Evolutionary conservation across 2,888 invertebrate genomes (phyloP), one percentile per base, ranked within the genome.

Genomic region (Watsonalla cultraria): DNA sequence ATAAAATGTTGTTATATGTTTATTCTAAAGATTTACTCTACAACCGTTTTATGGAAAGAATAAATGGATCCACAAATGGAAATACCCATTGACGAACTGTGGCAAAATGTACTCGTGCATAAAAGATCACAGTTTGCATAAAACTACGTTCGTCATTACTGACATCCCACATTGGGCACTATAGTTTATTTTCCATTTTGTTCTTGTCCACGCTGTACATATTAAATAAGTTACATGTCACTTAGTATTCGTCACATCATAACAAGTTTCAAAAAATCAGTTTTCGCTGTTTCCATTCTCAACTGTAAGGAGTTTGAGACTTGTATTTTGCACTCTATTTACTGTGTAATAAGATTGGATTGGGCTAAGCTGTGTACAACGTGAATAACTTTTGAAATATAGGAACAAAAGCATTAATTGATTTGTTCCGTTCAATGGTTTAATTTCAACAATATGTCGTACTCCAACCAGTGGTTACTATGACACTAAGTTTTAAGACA

Each of bases 381-480:
- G 42, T 42, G 11, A 42, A 11, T 37, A 37, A 48, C 53, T 58
- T 57, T 58, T 57, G 47, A 54, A 53, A 54, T 51, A 54, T 54
- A 51, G 47, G 48, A 57, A 55, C 49, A 59, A 57, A 55, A 53
- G 53, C 45, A 42, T 51, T 57, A 59, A 64, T 57, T 58, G 61
- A 64, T 61, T 61, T 51, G 61, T 60, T 55, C 60, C 59, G 53
- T 59, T 46, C 51, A 61, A 56, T 57, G 42, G 52, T 58, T 58
- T 51, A 39, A 37, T 53, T 42, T 54, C 47, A 52, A 53, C 46
- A 45, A 48, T 51, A 48, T 51, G 52, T 55, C 37, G 24, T 39
- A 33, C 11, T 1, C 14, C 7, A 37, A 37, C 37, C 13, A 39
- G 47, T 48, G 47, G 37, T 42, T 42, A 11, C 8, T 42, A 42